phyloP scores from a whole-genome alignment of 2,113 vertebrate species.

The Terrapene triunguis region DNA sequence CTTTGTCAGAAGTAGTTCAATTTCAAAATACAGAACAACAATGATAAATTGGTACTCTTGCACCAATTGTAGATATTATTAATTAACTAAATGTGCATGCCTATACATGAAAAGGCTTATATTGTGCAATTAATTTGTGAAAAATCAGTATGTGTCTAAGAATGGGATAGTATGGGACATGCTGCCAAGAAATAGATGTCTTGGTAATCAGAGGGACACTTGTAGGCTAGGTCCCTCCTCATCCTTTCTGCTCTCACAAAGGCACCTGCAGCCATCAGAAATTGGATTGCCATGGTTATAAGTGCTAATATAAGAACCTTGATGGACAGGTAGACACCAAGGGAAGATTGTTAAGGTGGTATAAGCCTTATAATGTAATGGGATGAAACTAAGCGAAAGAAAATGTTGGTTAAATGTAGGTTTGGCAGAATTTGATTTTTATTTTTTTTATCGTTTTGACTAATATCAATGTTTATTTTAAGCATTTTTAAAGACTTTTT shows the following conservation, averaged over 20 bases:
- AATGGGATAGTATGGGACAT: background rate
- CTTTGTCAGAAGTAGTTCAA: background rate
- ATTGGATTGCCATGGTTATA: background rate
- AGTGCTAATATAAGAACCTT: background rate
- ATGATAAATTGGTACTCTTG: background rate
- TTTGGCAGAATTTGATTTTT: background rate
- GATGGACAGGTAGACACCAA: background rate
- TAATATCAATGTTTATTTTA: no score
- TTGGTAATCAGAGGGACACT: background rate
- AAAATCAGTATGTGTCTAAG: background rate
- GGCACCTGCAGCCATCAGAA: background rate
- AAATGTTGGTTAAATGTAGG: background rate
- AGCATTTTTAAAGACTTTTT: no score
- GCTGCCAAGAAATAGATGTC: background rate
- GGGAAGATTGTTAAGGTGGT: background rate
- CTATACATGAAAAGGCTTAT: background rate
- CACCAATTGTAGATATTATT: background rate
- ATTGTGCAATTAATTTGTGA: background rate
- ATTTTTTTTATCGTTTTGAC: background rate
- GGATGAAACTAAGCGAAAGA: background rate
- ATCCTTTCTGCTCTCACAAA: background rate
- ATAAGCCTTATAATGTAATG: background rate
- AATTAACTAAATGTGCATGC: background rate
- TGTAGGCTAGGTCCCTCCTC: background rate
- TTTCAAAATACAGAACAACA: no score